Evolutionary conservation across 1,140 invertebrate species (phyloP), one percentile per base, ranked within the genome.

Genomic region (Apis florea): DNA sequence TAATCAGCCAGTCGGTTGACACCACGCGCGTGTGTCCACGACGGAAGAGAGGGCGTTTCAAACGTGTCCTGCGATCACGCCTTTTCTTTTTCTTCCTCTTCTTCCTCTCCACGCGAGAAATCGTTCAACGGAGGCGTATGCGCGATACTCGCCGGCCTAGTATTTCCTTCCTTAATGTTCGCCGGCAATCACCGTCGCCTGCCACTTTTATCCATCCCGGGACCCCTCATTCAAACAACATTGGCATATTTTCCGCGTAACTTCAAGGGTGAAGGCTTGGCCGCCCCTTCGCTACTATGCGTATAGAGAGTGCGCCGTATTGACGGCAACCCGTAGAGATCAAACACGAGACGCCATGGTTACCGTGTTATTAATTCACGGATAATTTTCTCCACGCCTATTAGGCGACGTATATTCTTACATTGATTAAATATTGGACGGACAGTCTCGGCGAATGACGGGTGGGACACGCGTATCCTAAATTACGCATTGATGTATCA

Each of bases 1-100:
- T 87, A 87, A 87, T 87, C 82, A 84, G 83, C 66, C 69, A 47
- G 70, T 40, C 82, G 69, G 59, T 81, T 61, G 74, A 82, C 86
- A 31, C 76, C 40, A 10, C 6, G 54, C 59, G 63, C 19, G 58
- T 58, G 31, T 53, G 3, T 17, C 49, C 19, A 21, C 68, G 47
- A n/a, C 66, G 66, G 61, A 59, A 70, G 21, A 59, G 53, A 58
- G 31, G 53, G 40, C 61, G 49, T 72, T 63, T 64, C 19, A 2
- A 40, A 13, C 19, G 3, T 56, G 56, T 21, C 19, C n/a, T 9
- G 17, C 49, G 56, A 76, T 69, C 56, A 12, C 17, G 26, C 15
- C 17, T 76, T 54, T 69, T 49, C 5, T 40, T 40, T 40, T 40
- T 4, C 31, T 40, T 40, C 31, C 5, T 2, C 31, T 40, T 40